Conservation (phyloP, 1,140 invertebrate species). For the Ips nitidus region DNA sequence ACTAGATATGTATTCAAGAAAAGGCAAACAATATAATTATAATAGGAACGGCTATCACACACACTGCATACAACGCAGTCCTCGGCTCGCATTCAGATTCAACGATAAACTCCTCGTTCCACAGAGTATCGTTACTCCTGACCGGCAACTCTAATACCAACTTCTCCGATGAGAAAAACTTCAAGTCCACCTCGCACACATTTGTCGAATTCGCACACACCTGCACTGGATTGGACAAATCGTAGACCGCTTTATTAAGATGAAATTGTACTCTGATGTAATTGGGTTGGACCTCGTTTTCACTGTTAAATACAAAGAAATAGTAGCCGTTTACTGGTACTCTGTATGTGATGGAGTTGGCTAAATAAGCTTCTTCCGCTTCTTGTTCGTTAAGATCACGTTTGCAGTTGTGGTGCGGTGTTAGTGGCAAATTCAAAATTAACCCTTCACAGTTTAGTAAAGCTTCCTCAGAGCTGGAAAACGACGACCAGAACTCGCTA, state of each 20-base stretch:
- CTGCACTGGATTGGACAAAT: slow-evolving; percentile 60
- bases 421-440: slow-evolving; percentile 69
- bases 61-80: slow-evolving; percentile 67
- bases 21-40: slow-evolving; percentile 74
- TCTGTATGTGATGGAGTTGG: slow-evolving; percentile 66
- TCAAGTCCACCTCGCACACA: slow-evolving; percentile 64
- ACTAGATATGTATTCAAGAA: slow-evolving; percentile 36
- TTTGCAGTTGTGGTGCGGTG: slow-evolving; percentile 61
- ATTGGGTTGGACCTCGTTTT: slow-evolving; percentile 74
- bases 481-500: slow-evolving; percentile 78
- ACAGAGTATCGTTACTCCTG: slow-evolving; percentile 62
- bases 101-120: slow-evolving; percentile 74
- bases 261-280: slow-evolving; percentile 68
- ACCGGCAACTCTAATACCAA: slow-evolving; percentile 65
- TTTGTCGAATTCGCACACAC: slow-evolving; percentile 63
- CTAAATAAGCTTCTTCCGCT: slow-evolving; percentile 56
- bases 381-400: slow-evolving; percentile 50
- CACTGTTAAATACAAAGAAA: slow-evolving; percentile 80
- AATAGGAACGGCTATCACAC: slow-evolving; percentile 69
- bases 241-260: slow-evolving; percentile 69
- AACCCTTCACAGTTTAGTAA: slow-evolving; percentile 72
- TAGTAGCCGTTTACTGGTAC: slow-evolving; percentile 75
- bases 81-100: slow-evolving; percentile 73
- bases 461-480: slow-evolving; percentile 74
- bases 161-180: slow-evolving; percentile 69